phyloP scores from a whole-genome alignment of 1,140 invertebrate species.

The Fragariocoptes setiger region DNA sequence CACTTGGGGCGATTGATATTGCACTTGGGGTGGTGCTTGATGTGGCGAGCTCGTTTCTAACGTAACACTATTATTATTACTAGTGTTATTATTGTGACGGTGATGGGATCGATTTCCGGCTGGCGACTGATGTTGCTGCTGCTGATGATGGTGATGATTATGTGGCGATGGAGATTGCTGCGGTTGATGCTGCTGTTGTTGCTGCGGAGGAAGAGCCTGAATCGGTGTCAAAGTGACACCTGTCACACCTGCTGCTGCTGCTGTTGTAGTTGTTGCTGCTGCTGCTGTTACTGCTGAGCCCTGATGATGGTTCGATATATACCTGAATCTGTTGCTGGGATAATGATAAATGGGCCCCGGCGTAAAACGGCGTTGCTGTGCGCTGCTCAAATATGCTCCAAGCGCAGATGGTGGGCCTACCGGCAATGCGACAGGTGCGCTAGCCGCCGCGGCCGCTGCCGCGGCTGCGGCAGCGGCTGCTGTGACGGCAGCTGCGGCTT shows the following conservation, averaged over 20 bases:
- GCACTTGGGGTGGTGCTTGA: no score
- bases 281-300: background rate
- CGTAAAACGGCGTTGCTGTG: no score
- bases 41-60: background rate
- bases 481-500: conserved; percentile 7
- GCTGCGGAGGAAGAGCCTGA: no score
- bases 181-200: background rate
- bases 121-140: background rate
- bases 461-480: background rate
- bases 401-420: background rate
- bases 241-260: no score
- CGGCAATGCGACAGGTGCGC: background rate
- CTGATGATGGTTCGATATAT: conserved; percentile 19
- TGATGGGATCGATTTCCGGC: background rate
- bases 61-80: no score
- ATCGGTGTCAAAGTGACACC: no score
- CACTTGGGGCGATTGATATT: no score
- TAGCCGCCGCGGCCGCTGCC: background rate
- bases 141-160: background rate
- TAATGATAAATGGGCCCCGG: conserved; percentile 58
- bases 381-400: background rate
- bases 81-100: no score
- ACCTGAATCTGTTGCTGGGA: conserved; percentile 66
- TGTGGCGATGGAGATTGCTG: background rate
- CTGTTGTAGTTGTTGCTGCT: background rate